Conservation (phyloP, 2,888 invertebrate genomes). For the Eumacrocentrus americanus region DNA sequence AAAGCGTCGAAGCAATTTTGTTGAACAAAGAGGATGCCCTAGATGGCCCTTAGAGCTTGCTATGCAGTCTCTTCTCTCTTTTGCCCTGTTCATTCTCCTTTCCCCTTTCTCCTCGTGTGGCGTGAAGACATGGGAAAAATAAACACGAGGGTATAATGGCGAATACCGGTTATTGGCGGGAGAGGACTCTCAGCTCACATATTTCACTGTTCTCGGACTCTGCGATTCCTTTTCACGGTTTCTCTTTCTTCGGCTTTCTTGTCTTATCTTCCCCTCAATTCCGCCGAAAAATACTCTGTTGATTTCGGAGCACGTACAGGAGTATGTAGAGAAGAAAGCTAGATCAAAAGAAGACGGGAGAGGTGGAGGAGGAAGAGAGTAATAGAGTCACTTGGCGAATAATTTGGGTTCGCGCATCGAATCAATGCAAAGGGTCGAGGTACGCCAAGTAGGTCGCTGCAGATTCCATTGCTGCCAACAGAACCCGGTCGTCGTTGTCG, state of each 20-base stretch:
- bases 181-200: slow-evolving; percentile 44
- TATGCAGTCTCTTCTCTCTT: background rate
- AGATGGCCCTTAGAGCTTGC: slow-evolving; percentile 11
- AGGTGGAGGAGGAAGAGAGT: slow-evolving; percentile 5
- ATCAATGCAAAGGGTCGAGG: slow-evolving; percentile 61
- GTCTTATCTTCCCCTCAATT: slow-evolving; percentile 19
- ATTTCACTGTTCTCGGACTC: slow-evolving; percentile 44
- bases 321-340: background rate
- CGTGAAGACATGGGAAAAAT: background rate
- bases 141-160: slow-evolving; percentile 36
- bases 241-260: background rate
- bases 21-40: background rate
- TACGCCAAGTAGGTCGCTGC: slow-evolving; percentile 60
- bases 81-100: background rate
- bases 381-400: slow-evolving; percentile 26
- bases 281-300: slow-evolving; percentile 11
- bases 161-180: slow-evolving; percentile 57
- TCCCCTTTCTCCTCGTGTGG: slow-evolving; percentile 1
- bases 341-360: slow-evolving; percentile 1
- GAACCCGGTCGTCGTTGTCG: slow-evolving; percentile 29
- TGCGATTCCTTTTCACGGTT: background rate
- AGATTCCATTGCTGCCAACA: slow-evolving; percentile 58
- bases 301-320: too few species aligned
- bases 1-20: background rate
- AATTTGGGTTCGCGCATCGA: slow-evolving; percentile 54